Base-by-base conservation (phyloP, 2,888 invertebrate genomes). In the Drosophila nigritarsus region DNA sequence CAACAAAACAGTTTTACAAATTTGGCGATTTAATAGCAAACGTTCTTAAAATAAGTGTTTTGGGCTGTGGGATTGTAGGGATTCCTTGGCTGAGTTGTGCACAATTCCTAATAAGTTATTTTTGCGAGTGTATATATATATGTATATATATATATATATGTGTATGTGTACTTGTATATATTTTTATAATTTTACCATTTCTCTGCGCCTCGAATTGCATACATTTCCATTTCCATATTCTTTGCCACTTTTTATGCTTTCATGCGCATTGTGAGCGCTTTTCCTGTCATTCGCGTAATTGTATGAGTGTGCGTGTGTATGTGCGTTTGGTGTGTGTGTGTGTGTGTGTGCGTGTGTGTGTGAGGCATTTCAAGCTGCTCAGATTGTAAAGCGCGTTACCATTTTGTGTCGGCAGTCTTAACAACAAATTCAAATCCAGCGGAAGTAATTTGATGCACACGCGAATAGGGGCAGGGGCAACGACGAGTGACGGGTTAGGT, bases 361-460 rank as follows among this genome's bases (percentile, higher is more conserved):
- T 65, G 62, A 70, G 72, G 64, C 78, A 80, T 89, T 89, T 83
- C 62, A 75, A 84, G 79, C 72, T 74, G 75, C 77, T 84, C 66
- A 75, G 80, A 73, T 61, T 72, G 73, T 65, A 75, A 68, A 78
- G 78, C 76, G 70, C 76, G 82, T 74, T 87, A 84, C 82, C 82
- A 75, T 82, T 84, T 76, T 81, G 74, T 84, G 74, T 87, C 73
- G 87, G 68, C 82, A 66, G 81, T 61, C 81, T 71, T 76, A 84
- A 87, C 84, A 89, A 84, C 77, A 84, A 89, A 85, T 87, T 86
- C 80, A 86, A 86, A 86, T 86, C 85, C 90, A 85, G 85, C 88
- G 90, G 90, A 89, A 87, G 82, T 89, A 87, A 86, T 86, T 85
- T 89, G 80, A 88, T 82, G 83, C 83, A 80, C 87, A 83, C 73